Base-by-base conservation (phyloP, 1,140 invertebrate species). In the Doryteuthis pealeii region DNA sequence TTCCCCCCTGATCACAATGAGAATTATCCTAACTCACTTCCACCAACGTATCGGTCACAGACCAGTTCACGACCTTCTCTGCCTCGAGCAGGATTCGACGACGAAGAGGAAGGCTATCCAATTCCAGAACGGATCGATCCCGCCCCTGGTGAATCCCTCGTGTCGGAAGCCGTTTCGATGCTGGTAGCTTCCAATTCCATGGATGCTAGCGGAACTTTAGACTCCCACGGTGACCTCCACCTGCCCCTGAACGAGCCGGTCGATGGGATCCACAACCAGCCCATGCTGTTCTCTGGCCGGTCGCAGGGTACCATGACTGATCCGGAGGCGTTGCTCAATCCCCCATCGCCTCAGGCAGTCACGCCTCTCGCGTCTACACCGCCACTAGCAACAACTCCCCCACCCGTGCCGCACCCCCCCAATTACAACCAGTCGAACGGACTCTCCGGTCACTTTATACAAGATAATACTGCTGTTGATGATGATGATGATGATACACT, bases 1-100 rank as follows among this genome's bases (percentile, higher is more conserved):
- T 87, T 87, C 72, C 84, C 85, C 30, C 84, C 80, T 1, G 79
- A 75, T 31, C 77, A 76, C 10, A 78, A 79, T 43, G 81, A 77
- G 14, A 80, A 82, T 12, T 80, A 79, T 31, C 85, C 85, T 0
- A 81, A 79, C 49, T 86, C 85, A n/a, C 77, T 83, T 40, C 86
- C 86, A 14, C 86, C 86, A 3, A 87, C 86, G 5, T 87, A 87
- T 68, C 76, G 86, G n/a, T 86, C 85, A 32, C 80, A 85, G 71
- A 74, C 74, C 22, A 76, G 78, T 67, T 70, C 77, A 2, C 74
- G 82, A 43, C 83, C 82, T 1, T 78, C 81, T 6, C 66, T 84
- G 22, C 80, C 83, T 14, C 18, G 15, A 14, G 15, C 31, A 32
- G 15, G 15, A 18, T 1, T 31, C 1, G 18, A 6, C 30, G 30